Evolutionary conservation across 2,113 vertebrate species (phyloP), one percentile per base, ranked within the genome.

Genomic region (Shinisaurus crocodilurus): DNA sequence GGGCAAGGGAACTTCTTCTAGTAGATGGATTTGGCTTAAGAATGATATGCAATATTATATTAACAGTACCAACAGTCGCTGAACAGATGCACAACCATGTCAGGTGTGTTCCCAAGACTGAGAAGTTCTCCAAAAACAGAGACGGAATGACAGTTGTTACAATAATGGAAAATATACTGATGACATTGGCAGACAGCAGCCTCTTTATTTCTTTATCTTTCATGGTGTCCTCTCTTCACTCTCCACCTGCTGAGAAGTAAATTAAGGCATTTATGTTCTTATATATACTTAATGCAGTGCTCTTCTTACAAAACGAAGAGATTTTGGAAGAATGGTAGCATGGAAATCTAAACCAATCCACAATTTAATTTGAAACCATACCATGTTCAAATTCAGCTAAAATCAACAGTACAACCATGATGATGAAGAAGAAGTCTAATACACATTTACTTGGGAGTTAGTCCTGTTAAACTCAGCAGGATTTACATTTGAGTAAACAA

Each of bases 71-170:
- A 74, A 99, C 98, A 15, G 92, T 96, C 0, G 91, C 94, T 85
- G 98, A 98, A 92, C 98, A 98, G 43, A 97, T 89, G 90, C 98
- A 98, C 50, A 99, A 88, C 99, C 99, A 99, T 0, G 96, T 69
- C 88, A 99, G 95, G 95, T 99, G 99, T 0, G 98, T 97, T 29
- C 98, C 97, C 94, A 98, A 95, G 40, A 99, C 92, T 0, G 98
- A 98, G 96, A 99, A 99, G 1, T 98, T 97, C 3, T 97, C 97
- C 85, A 98, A 91, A 45, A 98, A 60, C 50, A 98, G 80, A 1
- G 97, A 89, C 0, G 98, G 99, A 13, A 98, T 29, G 1, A 97
- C 92, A 0, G 98, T 97, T 0, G 98, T 97, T 93, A 98, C 94
- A 27, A 98, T 88, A 43, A 99, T 32, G 23, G 98, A 93, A 29